Percentiles rank a stretch among this genome's conserved stretches.
phyloP scores from a whole-genome alignment of 2,797 vertebrate species.

The Macropus fuliginosus region DNA sequence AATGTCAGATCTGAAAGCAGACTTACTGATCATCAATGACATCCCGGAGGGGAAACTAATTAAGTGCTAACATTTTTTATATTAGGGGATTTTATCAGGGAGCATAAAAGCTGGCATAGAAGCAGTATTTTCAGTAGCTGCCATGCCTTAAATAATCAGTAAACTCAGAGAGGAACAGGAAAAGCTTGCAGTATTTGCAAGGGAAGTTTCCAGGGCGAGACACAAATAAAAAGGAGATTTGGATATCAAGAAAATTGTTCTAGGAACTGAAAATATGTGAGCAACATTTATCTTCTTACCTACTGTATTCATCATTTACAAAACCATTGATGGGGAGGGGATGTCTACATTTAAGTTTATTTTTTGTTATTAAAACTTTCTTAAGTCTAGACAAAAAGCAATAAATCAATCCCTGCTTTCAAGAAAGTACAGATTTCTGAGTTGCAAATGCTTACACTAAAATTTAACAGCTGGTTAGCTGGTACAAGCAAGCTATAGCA shows the following conservation, averaged over 20 bases:
- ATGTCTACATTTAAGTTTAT: background rate
- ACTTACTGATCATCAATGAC: background rate
- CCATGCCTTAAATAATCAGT: background rate
- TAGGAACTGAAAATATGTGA: background rate
- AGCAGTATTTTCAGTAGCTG: background rate
- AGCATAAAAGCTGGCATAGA: background rate
- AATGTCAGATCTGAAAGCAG: background rate
- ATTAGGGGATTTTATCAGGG: background rate
- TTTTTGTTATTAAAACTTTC: background rate
- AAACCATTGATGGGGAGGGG: background rate
- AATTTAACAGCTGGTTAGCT: background rate
- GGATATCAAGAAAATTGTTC: background rate
- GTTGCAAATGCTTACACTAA: background rate
- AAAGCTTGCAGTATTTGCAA: background rate
- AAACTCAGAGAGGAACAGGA: background rate
- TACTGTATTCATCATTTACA: background rate
- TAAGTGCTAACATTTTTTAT: background rate
- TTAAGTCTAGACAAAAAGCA: background rate
- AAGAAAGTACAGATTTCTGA: background rate
- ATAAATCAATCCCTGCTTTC: background rate
- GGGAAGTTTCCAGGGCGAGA: background rate
- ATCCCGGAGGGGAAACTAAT: background rate
- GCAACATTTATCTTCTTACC: background rate
- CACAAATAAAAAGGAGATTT: background rate
- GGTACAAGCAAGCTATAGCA: background rate